Evolutionary conservation across 2,797 vertebrate species (phyloP), one percentile per base, ranked within the genome.

Genomic region (Parauchenoglanis ngamensis): DNA sequence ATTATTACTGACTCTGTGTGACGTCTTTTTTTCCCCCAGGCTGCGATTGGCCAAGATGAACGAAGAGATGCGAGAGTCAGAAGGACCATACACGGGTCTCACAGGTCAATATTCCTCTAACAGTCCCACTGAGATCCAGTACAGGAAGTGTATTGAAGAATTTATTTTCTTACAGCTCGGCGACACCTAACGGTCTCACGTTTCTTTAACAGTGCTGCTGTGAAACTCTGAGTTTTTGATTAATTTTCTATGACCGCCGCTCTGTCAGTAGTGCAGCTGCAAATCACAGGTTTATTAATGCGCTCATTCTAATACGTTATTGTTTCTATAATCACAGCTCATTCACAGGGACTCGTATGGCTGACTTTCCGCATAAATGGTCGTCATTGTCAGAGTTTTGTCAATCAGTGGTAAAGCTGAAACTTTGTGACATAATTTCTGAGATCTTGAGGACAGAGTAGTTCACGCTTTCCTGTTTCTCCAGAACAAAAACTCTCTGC

Each of bases 21-120:
- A 2, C 1, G 1, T 52, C 12, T 40, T 49, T 80, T 8, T 46
- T 56, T 15, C 59, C n/a, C 44, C 68, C 92, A 99, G 98, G 94
- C 93, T 99, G 93, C 97, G 98, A 61, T 94, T 99, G 92, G 98
- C 98, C 83, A 97, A 98, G 95, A 99, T 99, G 98, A 99, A 99
- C 52, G 98, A 99, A 94, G 98, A 99, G 93, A 99, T 99, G 98
- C 97, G 98, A 8, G 98, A 99, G 94, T 97, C 98, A 0, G 98
- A 99, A 95, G 98, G 98, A 81, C 96, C 96, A 80, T 99, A 98
- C 94, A 98, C 96, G 94, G 63, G 46, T 31, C 97, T 98, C 93
- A 96, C 98, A 99, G 98, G 98, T 99, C 97, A 98, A 97, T 98
- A 97, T 95, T 96, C 97, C 88, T 96, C 96, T 94, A 97, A 97